A percentile compares a stretch with the other conserved stretches of the same genome.
Evolutionary conservation across 2,888 invertebrate genomes (phyloP).

Genomic region (Eumerus sabulonum): DNA sequence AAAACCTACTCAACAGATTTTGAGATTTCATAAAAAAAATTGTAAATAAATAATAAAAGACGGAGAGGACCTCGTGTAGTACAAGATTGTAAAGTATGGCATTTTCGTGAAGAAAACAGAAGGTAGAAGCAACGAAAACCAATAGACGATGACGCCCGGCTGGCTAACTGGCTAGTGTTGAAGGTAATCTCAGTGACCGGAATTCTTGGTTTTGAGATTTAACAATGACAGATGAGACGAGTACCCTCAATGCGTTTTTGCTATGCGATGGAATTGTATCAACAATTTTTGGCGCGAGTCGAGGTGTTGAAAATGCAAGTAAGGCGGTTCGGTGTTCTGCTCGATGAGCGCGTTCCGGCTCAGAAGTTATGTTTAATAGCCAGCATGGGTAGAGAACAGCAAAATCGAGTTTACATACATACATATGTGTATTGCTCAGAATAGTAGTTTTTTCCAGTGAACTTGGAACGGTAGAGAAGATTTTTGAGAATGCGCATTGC

Average conservation of each 20-base stretch:
- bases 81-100: constrained; percentile 36
- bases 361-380: not conserved
- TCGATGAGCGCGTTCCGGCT: constrained; percentile 17
- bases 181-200: constrained; percentile 47
- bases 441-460: too few relatives aligned
- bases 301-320: constrained; percentile 17
- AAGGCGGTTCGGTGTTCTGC: constrained; percentile 17
- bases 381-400: too few relatives aligned
- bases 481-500: too few relatives aligned
- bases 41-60: too few relatives aligned
- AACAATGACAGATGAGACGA: constrained; percentile 39
- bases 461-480: too few relatives aligned
- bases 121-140: constrained; percentile 4
- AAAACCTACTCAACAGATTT: too few relatives aligned
- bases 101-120: constrained; percentile 16
- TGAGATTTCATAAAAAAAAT: constrained; percentile 52
- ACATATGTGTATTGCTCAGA: too few relatives aligned
- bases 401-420: too few relatives aligned
- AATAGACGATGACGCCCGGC: constrained; percentile 16
- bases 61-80: too few relatives aligned
- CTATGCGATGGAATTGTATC: constrained; percentile 18
- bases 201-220: constrained; percentile 34
- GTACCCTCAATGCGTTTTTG: constrained; percentile 9
- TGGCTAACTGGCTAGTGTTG: constrained; percentile 23
- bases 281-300: not conserved